Base-by-base conservation (phyloP, 2,888 invertebrate species). In the Hirtodrosophila histrioides region DNA sequence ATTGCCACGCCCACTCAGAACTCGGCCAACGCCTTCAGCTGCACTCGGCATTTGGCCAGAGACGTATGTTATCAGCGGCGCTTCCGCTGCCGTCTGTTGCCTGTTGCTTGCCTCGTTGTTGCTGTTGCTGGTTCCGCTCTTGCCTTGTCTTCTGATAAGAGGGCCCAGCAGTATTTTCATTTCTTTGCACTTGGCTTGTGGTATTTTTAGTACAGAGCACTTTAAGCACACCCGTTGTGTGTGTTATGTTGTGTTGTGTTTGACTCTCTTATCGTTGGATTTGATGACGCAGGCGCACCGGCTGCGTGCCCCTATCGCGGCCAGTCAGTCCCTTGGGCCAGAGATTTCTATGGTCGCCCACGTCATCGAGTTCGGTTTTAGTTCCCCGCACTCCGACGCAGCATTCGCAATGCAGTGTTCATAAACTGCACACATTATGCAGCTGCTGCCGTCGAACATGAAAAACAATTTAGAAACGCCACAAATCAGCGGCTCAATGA, bases 401-500 rank as follows among this genome's bases (percentile, higher is more conserved):
- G 17, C 17, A 17, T 58, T 66, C 51, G 62, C 65, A 70, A 64
- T 43, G 68, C 69, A 69, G 77, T 58, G 77, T 58, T 70, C 72
- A 79, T 85, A 84, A 84, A 82, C 49, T 87, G 71, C 54, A 65
- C 64, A 82, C 48, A 77, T 87, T 87, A 85, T 87, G 88, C 84
- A 85, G 77, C 77, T 75, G 86, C 69, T 61, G 86, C 78, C 64
- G 61, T 64, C 84, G 78, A 85, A 83, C 87, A 84, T 79, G 86
- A 87, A 77, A 84, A 84, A 77, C 84, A 84, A 87, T 87, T 84
- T 84, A 77, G 83, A 76, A 83, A 84, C 65, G 83, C 88, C 67
- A 87, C 88, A 84, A 84, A 84, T 87, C 84, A 87, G 83, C 75
- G 70, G 72, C 86, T 83, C 87, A 87, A 81, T 85, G 85, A 81